Evolutionary conservation across 2,888 invertebrate genomes (phyloP), one percentile per base, ranked within the genome.

Genomic region (Pseudoips prasinana): DNA sequence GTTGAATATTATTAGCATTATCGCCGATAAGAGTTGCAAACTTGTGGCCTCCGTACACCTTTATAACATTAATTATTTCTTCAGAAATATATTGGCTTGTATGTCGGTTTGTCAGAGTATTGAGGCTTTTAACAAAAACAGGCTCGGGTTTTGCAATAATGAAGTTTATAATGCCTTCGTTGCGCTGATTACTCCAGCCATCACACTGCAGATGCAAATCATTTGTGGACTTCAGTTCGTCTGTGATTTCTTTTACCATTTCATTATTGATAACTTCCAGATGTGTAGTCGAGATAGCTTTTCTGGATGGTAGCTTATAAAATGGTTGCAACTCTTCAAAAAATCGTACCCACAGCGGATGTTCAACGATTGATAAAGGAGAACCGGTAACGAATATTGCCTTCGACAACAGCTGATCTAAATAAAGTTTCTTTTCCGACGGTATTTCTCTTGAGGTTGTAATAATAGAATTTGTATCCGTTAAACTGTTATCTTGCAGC

Each of bases 141-240:
- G 34, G 38, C 8, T 44, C 39, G 6, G 36, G 39, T 36, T 36
- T 44, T 30, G 43, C 26, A 33, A 39, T 44, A 25, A 44, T 14
- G 8, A 36, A 30, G 25, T 39, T 36, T 7, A 36, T 30, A 10
- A 39, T 39, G 20, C 36, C 36, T 28, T 44, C 30, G 33, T 28
- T 39, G 10, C 43, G 35, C 14, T 25, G 30, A 28, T 43, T 43
- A 17, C 33, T 33, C 39, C 39, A 39, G 8, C 39, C 39, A 25
- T 34, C 39, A 22, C 26, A 31, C 31, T 29, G 29, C 18, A 39
- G 17, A 30, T 30, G 39, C 14, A 30, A 24, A 24, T 30, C 1
- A 24, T 24, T 25, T 25, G 10, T 20, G 8, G 32, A 25, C n/a
- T 31, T 23, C 23, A 30, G 18, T 24, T 44, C 31, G 9, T 37